phyloP scores from a whole-genome alignment of 2,888 invertebrate genomes.

The Drosophila lutescens region DNA sequence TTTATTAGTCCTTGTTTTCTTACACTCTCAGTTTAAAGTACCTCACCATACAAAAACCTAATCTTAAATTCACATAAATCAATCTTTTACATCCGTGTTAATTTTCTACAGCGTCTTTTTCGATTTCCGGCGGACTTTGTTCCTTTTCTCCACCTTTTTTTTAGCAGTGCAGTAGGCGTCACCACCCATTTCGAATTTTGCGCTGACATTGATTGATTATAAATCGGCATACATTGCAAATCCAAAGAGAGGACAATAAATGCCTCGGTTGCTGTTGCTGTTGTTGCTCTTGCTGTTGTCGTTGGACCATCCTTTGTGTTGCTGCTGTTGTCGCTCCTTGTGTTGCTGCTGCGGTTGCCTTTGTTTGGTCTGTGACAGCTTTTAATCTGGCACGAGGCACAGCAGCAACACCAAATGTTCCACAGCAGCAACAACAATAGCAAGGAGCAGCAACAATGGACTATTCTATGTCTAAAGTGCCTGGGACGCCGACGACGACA shows the following conservation, averaged over 20 bases:
- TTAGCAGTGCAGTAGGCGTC: conserved; percentile 25
- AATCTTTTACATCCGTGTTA: background rate
- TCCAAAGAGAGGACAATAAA: conserved; percentile 77
- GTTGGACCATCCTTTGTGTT: conserved; percentile 37
- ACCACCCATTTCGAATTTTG: conserved; percentile 66
- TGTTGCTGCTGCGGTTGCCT: conserved; percentile 69
- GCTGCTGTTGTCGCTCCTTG: conserved; percentile 66
- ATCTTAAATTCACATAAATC: background rate
- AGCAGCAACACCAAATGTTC: conserved; percentile 49
- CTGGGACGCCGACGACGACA: conserved; percentile 22
- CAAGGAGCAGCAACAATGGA: conserved; percentile 45
- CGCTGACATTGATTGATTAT: conserved; percentile 83
- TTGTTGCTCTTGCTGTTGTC: conserved; percentile 29
- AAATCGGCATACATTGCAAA: conserved; percentile 83
- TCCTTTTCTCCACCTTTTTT: conserved; percentile 11
- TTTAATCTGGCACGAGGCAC: conserved; percentile 74
- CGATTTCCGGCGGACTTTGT: conserved; percentile 19
- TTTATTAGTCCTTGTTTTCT: no score
- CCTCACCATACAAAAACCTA: background rate
- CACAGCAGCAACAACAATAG: conserved; percentile 42
- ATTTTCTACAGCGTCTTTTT: background rate
- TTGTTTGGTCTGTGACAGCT: conserved; percentile 80
- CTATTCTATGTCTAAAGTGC: conserved; percentile 48
- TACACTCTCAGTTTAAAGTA: background rate
- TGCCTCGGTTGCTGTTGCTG: conserved; percentile 48